Base-by-base conservation (phyloP, 2,888 invertebrate species). In the Rhingia campestris region DNA sequence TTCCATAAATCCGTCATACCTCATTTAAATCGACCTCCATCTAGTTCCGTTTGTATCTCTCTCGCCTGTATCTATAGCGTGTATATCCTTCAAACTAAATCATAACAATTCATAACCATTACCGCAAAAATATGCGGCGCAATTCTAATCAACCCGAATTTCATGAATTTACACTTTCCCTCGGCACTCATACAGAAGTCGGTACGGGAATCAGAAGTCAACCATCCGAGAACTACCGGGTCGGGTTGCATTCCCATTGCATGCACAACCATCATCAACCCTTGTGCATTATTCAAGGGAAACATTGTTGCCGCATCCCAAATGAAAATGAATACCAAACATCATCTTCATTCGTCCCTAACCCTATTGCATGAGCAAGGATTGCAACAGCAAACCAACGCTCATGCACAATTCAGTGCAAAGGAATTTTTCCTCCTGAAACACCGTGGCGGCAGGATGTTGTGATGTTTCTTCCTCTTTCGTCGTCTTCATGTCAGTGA, bases 261-360 rank as follows among this genome's bases (percentile, higher is more conserved):
- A 39, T 35, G 14, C 33, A 12, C 41, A 10, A 9, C 30, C 4
- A 14, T 22, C 39, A 47, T 45, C 45, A 66, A 39, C 63, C 75
- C 54, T 58, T 35, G 14, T 66, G 41, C 66, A 67, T 81, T 70
- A 70, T 59, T 76, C 69, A 81, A 47, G 12, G 70, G 59, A 75
- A 70, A 64, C 81, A 58, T 59, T 76, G 76, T 70, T 76, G 70
- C 59, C 63, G 67, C 63, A 75, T 43, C 56, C 47, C 64, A 70
- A 75, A 75, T 70, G 76, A 76, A 66, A 76, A 72, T 70, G 81
- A 81, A 81, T 75, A 64, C 63, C 75, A 70, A 75, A 59, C 81
- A 75, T 64, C 75, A 70, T 75, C 66, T 64, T 54, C 70, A 76
- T 66, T 49, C 69, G 39, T 58, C 49, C 22, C 43, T 35, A 14